Evolutionary conservation across 2,113 vertebrate genomes (phyloP).

Genomic region (Oncorhynchus clarkii): DNA sequence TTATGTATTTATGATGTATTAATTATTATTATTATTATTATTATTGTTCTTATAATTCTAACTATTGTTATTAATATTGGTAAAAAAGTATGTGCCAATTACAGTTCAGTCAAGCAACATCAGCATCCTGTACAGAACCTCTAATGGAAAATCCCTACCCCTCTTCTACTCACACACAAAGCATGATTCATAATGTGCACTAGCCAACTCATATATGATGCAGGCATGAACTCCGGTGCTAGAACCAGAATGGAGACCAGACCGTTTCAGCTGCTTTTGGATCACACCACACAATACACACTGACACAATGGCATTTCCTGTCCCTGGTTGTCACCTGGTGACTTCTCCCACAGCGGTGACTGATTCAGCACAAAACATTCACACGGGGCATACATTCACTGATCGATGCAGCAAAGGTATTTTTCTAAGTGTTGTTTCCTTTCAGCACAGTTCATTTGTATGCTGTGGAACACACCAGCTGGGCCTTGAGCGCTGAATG

Average conservation of each 20-base stretch:
- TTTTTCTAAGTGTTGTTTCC: conserved; percentile 65
- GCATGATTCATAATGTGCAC: conserved; percentile 15
- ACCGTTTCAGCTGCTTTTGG: conserved; percentile 37
- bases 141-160: neutral
- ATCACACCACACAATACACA: conserved; percentile 41
- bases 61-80: neutral
- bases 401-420: conserved; percentile 59
- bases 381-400: conserved; percentile 38
- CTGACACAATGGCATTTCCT: conserved; percentile 60
- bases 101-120: no score
- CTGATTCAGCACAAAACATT: conserved; percentile 59
- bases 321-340: conserved; percentile 61
- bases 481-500: conserved; percentile 65
- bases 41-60: no score
- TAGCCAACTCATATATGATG: conserved; percentile 10
- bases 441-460: conserved; percentile 75
- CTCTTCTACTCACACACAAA: neutral
- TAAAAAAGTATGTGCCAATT: neutral
- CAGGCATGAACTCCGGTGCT: conserved; percentile 33
- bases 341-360: conserved; percentile 47
- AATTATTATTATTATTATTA: neutral
- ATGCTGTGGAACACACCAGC: conserved; percentile 58
- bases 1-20: neutral
- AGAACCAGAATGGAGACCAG: conserved; percentile 45
- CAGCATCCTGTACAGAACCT: neutral